phyloP scores from a whole-genome alignment of 2,113 vertebrate species.

The Varanus salvator region DNA sequence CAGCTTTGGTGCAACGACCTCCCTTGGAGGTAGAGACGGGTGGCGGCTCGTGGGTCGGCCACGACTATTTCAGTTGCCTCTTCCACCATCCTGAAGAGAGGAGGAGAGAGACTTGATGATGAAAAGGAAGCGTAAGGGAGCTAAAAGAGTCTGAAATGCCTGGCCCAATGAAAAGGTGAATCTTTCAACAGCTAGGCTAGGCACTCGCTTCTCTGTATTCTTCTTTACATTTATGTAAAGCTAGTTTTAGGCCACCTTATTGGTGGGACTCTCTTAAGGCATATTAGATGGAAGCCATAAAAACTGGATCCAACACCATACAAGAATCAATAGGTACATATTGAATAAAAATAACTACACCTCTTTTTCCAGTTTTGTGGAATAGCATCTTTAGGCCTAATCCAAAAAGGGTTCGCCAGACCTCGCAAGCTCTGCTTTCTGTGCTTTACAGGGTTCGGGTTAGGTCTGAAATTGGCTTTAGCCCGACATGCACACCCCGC shows the following conservation, averaged over 20 bases:
- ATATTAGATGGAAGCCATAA: too few relatives aligned
- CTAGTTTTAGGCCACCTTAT: too few relatives aligned
- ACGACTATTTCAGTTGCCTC: slow-evolving; percentile 38
- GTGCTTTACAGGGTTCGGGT: too few relatives aligned
- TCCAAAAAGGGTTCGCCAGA: not conserved
- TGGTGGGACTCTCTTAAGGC: too few relatives aligned
- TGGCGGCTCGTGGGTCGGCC: slow-evolving; percentile 48
- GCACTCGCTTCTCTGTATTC: not conserved
- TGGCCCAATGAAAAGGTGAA: not conserved
- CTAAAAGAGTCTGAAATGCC: too few relatives aligned
- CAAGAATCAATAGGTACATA: too few relatives aligned
- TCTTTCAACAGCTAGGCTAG: not conserved
- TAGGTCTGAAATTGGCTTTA: too few relatives aligned
- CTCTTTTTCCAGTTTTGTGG: not conserved
- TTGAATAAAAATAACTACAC: too few relatives aligned
- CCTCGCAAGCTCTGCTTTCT: not conserved
- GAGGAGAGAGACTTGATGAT: not conserved
- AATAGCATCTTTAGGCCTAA: not conserved
- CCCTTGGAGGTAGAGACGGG: slow-evolving; percentile 41
- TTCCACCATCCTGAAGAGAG: slow-evolving; percentile 54
- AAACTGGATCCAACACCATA: too few relatives aligned
- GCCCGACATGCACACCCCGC: not conserved
- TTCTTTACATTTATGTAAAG: not conserved
- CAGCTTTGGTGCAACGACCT: not conserved
- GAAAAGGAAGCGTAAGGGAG: not conserved